phyloP scores from a whole-genome alignment of 2,797 vertebrate genomes.

The Manis pentadactyla region DNA sequence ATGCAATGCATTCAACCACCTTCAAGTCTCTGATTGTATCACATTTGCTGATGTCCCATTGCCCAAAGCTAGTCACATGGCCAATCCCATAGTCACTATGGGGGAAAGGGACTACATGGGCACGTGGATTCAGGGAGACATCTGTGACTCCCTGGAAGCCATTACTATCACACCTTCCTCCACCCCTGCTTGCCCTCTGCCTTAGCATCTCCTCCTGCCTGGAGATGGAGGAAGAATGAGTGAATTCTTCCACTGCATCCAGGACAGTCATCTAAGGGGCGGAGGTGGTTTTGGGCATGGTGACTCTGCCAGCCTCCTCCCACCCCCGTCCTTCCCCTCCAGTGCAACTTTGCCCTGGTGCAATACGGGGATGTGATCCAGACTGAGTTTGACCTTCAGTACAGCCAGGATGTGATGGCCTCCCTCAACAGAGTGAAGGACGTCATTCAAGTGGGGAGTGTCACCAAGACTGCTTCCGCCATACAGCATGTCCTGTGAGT shows the following conservation, averaged over 20 bases:
- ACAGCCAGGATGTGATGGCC: constrained; percentile 74
- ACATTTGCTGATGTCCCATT: neutral
- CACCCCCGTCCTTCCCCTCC: neutral
- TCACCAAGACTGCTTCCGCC: constrained; percentile 89
- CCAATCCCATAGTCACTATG: neutral
- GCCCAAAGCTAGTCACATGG: constrained; percentile 10
- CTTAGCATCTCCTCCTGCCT: neutral
- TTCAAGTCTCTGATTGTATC: neutral
- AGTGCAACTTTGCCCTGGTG: constrained; percentile 90
- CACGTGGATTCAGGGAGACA: neutral
- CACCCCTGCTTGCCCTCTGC: neutral
- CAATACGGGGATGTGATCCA: constrained; percentile 86
- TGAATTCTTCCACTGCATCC: neutral
- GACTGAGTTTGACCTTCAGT: constrained; percentile 88
- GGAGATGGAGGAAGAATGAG: neutral
- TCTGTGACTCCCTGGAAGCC: neutral
- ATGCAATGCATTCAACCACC: neutral
- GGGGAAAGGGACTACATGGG: neutral
- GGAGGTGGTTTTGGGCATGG: neutral
- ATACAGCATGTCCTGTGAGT: constrained; percentile 91
- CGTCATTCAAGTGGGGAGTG: constrained; percentile 81
- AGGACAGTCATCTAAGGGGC: neutral
- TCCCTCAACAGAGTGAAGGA: constrained; percentile 84
- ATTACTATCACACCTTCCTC: neutral
- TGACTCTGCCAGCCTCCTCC: neutral